Base-by-base conservation (phyloP, 2,797 vertebrate genomes). In the Centroberyx gerrardi region DNA sequence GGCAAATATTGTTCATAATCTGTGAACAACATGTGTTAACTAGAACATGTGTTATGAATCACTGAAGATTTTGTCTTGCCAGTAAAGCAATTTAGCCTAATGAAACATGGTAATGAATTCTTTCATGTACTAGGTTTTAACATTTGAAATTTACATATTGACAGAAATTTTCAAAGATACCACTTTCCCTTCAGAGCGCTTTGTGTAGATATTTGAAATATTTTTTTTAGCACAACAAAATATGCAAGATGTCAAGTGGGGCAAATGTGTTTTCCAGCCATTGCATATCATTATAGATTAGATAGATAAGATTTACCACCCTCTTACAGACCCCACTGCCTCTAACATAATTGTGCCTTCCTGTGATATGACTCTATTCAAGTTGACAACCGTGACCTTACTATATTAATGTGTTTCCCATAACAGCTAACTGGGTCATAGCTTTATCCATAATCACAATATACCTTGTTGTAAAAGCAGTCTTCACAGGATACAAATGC, bases 301-400 rank as follows among this genome's bases (percentile, higher is more conserved):
- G 67, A 87, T 69, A n/a, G 80, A 93, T 84, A 76, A 74, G 81
- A 88, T 90, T 89, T 81, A 87, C 82, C 77, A 72, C 56, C 68
- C 53, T 87, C 66, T 72, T 83, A 75, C 78, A 86, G 74, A 89
- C 82, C 77, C 76, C 78, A 77, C 83, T 86, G 72, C 52, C 77
- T 89, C 89, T 81, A 76, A 76, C 74, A 80, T 87, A 87, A 90
- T 84, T 85, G 81, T 77, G 62, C 81, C 71, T 86, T 85, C 70
- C 62, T 83, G 31, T 77, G 80, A 87, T 80, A 80, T 62, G 87
- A 83, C 76, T 82, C 67, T 67, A 87, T 87, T 60, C 72, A 68
- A 89, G 82, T 55, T 80, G 88, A 92, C 85, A 90, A 75, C 72
- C 72, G 27, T 88, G 73, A 81, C 86, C 13, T 27, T 42, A 71